Conservation (phyloP, 2,797 vertebrate species). For the Neostethus bicornis region DNA sequence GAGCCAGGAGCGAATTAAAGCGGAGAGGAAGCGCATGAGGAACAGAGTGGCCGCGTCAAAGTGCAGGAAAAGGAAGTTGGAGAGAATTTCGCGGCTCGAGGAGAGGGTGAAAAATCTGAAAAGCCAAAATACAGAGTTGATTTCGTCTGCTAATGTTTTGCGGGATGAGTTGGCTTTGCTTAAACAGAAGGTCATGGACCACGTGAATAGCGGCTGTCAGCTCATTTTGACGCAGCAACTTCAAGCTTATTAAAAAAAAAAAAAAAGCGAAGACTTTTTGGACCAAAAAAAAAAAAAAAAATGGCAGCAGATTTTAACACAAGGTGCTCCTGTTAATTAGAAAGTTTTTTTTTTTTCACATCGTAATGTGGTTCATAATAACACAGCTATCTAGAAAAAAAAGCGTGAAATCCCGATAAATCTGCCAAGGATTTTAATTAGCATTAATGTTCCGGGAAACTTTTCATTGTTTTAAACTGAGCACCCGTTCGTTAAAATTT, state of each 20-base stretch:
- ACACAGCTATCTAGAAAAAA: too few relatives aligned
- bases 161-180: slow-evolving; percentile 96
- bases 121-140: slow-evolving; percentile 94
- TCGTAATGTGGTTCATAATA: too few relatives aligned
- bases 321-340: too few relatives aligned
- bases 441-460: too few relatives aligned
- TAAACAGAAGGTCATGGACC: slow-evolving; percentile 98
- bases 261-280: slow-evolving; percentile 39
- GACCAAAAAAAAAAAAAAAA: too few relatives aligned
- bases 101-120: slow-evolving; percentile 95
- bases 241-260: slow-evolving; percentile 84
- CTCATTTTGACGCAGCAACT: slow-evolving; percentile 97
- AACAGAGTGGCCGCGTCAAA: slow-evolving; percentile 96
- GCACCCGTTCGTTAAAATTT: too few relatives aligned
- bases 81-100: slow-evolving; percentile 44
- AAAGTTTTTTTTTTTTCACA: too few relatives aligned
- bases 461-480: too few relatives aligned
- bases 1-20: slow-evolving; percentile 95
- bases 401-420: too few relatives aligned
- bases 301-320: too few relatives aligned
- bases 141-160: slow-evolving; percentile 93
- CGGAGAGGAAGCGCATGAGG: slow-evolving; percentile 95
- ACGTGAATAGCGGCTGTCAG: slow-evolving; percentile 96
- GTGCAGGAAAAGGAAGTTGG: slow-evolving; percentile 91
- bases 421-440: too few relatives aligned